Evolutionary conservation across 30 jellyfish, hydroid and myxozoan species (phyloP).

Genomic region (Aurelia sp.): DNA sequence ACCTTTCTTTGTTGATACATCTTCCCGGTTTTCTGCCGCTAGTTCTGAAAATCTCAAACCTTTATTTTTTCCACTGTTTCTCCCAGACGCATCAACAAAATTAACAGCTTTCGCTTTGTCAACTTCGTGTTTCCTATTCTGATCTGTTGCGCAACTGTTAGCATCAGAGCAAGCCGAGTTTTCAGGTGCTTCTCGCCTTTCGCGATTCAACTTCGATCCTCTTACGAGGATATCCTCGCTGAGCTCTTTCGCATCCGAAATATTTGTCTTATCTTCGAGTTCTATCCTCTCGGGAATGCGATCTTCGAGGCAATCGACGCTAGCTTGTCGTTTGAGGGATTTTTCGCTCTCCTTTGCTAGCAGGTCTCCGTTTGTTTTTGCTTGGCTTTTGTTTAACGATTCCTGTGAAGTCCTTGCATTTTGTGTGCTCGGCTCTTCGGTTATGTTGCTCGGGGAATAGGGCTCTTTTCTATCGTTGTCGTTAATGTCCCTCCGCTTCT

Average conservation of each 20-base stretch:
- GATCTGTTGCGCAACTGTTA: constrained; percentile 12
- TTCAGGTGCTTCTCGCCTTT: neutral
- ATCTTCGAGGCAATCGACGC: neutral
- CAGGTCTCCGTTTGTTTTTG: neutral
- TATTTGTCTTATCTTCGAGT: neutral
- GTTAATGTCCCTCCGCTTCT: too few relatives aligned
- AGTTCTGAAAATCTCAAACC: neutral
- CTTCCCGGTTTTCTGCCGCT: constrained; percentile 16
- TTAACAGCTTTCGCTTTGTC: neutral
- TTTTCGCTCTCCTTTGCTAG: neutral
- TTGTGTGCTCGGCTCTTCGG: neutral
- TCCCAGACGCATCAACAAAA: constrained; percentile 6
- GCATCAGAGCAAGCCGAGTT: neutral
- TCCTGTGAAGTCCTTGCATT: neutral
- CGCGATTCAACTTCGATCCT: neutral
- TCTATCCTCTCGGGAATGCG: neutral
- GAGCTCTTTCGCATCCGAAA: neutral
- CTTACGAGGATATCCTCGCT: neutral
- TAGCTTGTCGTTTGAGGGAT: neutral
- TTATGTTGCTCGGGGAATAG: neutral
- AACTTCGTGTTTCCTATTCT: neutral
- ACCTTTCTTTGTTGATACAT: constrained; percentile 71
- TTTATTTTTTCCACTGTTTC: neutral
- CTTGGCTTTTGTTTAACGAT: too few relatives aligned
- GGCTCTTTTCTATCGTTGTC: too few relatives aligned